phyloP scores from a whole-genome alignment of 2,113 vertebrate species.

The Bubo scandiacus region DNA sequence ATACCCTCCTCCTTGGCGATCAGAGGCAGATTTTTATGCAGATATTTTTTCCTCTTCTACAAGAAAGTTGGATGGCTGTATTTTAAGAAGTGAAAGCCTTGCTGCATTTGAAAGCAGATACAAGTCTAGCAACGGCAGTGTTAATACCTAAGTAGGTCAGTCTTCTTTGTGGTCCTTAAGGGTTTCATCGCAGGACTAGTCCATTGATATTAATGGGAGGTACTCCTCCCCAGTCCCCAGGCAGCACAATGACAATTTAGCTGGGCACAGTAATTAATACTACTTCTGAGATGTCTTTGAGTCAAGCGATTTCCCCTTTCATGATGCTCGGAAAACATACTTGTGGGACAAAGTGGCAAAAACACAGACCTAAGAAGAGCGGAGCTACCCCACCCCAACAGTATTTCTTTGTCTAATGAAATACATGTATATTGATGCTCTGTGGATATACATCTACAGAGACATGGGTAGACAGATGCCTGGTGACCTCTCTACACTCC shows the following conservation, averaged over 20 bases:
- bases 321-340: neutral
- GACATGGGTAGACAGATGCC: neutral
- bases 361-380: neutral
- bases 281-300: neutral
- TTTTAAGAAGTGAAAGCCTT: neutral
- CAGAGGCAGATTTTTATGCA: neutral
- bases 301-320: neutral
- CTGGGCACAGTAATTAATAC: neutral
- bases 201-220: constrained; percentile 48
- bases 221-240: constrained; percentile 27
- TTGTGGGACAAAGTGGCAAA: neutral
- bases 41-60: neutral
- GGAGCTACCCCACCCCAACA: neutral
- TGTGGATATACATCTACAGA: neutral
- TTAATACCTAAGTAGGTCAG: constrained; percentile 48
- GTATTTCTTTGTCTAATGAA: neutral
- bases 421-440: neutral
- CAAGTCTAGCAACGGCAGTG: neutral
- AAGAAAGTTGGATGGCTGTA: neutral
- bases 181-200: constrained; percentile 2
- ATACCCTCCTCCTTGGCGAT: neutral
- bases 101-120: neutral
- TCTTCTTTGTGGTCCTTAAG: constrained; percentile 18
- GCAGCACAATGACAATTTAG: constrained; percentile 17
- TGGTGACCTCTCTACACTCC: neutral